Evolutionary conservation across 2,888 invertebrate species (phyloP).

Genomic region (Drosophila borealis): DNA sequence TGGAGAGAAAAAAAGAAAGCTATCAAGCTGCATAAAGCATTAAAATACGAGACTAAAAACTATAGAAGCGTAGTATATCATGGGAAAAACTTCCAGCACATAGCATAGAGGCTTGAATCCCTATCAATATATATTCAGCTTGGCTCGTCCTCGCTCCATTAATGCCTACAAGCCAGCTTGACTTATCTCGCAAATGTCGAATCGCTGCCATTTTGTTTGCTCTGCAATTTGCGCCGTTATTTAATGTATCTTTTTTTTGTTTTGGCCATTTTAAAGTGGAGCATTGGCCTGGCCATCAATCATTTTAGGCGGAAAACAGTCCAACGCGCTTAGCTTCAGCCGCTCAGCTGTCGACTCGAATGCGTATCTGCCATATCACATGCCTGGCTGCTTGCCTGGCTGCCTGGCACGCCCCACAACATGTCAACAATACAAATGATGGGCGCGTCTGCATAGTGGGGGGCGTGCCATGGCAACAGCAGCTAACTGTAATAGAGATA

Average conservation of each 20-base stretch:
- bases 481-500: conserved; percentile 79
- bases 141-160: too few relatives aligned
- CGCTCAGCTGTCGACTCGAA: conserved; percentile 69
- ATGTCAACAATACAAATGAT: conserved; percentile 79
- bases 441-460: conserved; percentile 56
- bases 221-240: conserved; percentile 61
- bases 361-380: conserved; percentile 67
- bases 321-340: conserved; percentile 39
- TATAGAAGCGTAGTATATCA: too few relatives aligned
- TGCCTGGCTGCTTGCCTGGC: conserved; percentile 30
- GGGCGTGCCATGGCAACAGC: conserved; percentile 58
- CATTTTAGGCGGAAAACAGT: conserved; percentile 59
- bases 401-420: conserved; percentile 25
- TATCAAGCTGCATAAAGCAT: conserved; percentile 26
- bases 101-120: too few relatives aligned
- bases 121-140: too few relatives aligned
- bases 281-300: conserved; percentile 69
- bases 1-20: conserved; percentile 3
- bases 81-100: too few relatives aligned
- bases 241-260: conserved; percentile 40
- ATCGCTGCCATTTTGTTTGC: conserved; percentile 47
- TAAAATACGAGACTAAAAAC: background rate
- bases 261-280: conserved; percentile 68
- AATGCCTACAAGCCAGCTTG: background rate
- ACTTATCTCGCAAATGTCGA: conserved; percentile 38